Percentiles rank a stretch among this genome's conserved stretches.
phyloP scores from a whole-genome alignment of 2,797 vertebrate genomes.

The Spondyliosoma cantharus region DNA sequence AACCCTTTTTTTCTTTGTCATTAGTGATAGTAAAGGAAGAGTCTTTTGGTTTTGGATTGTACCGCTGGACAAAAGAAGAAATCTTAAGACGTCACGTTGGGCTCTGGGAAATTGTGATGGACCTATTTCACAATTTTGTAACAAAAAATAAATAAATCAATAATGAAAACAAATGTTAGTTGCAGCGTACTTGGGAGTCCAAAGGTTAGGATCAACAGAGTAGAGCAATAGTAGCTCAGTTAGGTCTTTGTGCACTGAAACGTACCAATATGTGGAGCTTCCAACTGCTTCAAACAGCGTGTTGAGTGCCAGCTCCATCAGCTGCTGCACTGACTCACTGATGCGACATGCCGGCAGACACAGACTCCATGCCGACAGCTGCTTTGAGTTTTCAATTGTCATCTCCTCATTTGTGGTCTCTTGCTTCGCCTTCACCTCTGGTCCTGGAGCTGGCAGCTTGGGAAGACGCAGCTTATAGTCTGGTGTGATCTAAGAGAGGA shows the following conservation, averaged over 20 bases:
- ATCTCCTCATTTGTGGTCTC: conserved; percentile 62
- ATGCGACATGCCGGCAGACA: conserved; percentile 91
- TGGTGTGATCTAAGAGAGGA: conserved; percentile 85
- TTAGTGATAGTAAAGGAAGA: too few relatives aligned
- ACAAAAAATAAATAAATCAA: too few relatives aligned
- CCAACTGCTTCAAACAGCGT: conserved; percentile 90
- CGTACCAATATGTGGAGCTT: conserved; percentile 92
- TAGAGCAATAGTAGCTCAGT: background rate
- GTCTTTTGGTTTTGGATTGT: too few relatives aligned
- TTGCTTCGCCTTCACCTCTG: conserved; percentile 72
- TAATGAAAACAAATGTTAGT: too few relatives aligned
- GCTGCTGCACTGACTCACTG: conserved; percentile 92
- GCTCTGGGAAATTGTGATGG: too few relatives aligned
- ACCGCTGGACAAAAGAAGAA: too few relatives aligned
- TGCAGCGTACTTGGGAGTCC: too few relatives aligned
- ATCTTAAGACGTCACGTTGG: too few relatives aligned
- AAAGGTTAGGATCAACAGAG: background rate
- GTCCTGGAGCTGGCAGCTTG: conserved; percentile 80
- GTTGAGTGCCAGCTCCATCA: conserved; percentile 92
- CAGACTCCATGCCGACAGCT: conserved; percentile 86
- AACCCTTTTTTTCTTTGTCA: too few relatives aligned
- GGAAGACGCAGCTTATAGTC: conserved; percentile 85
- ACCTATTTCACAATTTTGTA: too few relatives aligned
- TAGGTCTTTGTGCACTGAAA: background rate
- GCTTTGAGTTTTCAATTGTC: conserved; percentile 84